Evolutionary conservation across 1,140 invertebrate species (phyloP).

Genomic region (Schlechtendalia chinensis): DNA sequence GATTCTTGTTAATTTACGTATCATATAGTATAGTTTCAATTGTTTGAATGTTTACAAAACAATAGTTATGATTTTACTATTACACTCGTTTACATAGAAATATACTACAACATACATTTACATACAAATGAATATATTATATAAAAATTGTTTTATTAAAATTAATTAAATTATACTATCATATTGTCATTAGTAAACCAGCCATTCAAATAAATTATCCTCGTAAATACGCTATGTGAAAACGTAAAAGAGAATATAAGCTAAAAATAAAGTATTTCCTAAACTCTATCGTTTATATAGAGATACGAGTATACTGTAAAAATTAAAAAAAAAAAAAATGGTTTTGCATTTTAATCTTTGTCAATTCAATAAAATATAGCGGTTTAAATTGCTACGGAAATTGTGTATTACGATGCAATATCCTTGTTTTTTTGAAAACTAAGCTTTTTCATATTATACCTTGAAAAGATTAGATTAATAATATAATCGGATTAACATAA

Average conservation of each 20-base stretch:
- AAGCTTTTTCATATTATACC: neutral
- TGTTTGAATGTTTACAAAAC: too few species aligned
- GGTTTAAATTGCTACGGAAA: neutral
- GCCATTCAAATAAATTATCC: neutral
- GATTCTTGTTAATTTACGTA: neutral
- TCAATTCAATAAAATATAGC: neutral
- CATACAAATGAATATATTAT: neutral
- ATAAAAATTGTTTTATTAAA: too few species aligned
- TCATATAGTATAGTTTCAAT: neutral
- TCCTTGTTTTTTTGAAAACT: neutral
- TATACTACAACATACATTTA: neutral
- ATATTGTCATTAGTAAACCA: too few species aligned
- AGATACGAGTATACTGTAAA: too few species aligned
- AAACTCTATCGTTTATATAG: neutral
- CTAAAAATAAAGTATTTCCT: neutral
- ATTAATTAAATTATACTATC: too few species aligned
- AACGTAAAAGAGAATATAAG: neutral
- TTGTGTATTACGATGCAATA: neutral
- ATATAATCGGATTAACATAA: neutral
- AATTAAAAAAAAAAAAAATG: neutral
- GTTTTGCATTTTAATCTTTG: neutral
- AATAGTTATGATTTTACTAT: too few species aligned
- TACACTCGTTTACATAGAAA: too few species aligned
- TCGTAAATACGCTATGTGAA: neutral
- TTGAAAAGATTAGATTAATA: neutral